Evolutionary conservation across 2,888 invertebrate species (phyloP), one percentile per base, ranked within the genome.

Genomic region (Thelaira solivaga): DNA sequence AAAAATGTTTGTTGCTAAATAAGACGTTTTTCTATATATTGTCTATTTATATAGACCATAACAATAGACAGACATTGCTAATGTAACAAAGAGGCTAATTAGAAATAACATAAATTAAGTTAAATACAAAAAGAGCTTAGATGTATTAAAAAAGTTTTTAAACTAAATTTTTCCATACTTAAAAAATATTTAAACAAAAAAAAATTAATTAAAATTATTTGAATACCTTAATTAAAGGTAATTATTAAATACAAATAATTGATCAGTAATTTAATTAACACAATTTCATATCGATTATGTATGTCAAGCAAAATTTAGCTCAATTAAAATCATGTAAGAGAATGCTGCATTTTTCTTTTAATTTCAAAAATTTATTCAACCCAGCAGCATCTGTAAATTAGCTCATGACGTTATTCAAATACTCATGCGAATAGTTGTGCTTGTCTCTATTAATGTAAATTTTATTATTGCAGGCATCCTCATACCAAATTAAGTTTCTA

Each of bases 261-360:
- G 31, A 20, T 11, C 18, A 18, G n/a, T 34, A 64, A 76, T 65
- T 65, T 13, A 57, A 24, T 71, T 36, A 51, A 24, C 45, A 76
- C 51, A 20, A 34, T 29, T 57, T 45, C 43, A 36, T 43, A n/a
- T 45, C 18, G 16, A 47, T 39, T 36, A 57, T 18, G 18, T 13
- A 45, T 22, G 8, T 10, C 26, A 59, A 1, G 51, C 6, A 24
- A 7, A 34, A 62, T 45, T 53, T 45, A 53, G 45, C 43, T 45
- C 43, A 53, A 71, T 16, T 24, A 1, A 0, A 49, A 1, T 43
- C 34, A 16, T 13, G 34, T 18, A 26, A 10, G 20, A n/a, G 16
- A n/a, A n/a, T n/a, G n/a, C n/a, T n/a, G 1, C 2, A 29, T 2
- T 43, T 7, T 3, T 43, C 11, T 26, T 8, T 29, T 13, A 5